These are phyloP conservation scores for Syritta pipiens DNA, from an alignment of 2,888 invertebrate genomes.

Conservation along the genomic window DNA sequence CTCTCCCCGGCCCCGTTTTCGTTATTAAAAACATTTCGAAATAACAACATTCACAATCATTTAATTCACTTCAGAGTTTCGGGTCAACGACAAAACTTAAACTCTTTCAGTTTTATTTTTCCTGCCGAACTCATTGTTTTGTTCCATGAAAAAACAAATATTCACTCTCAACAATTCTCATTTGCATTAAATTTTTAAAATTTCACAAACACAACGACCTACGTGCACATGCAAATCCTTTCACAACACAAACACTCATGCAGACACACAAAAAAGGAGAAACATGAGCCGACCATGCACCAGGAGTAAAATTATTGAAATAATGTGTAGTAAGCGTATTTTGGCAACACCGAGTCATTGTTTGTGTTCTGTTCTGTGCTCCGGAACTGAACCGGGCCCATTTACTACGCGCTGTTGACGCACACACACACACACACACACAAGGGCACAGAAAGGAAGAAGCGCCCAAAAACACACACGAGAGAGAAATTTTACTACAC, in stretches of 20 bases:
- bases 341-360: slow-evolving; percentile 59
- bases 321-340: slow-evolving; percentile 46
- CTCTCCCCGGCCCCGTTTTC: too few relatives aligned
- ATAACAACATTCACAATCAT: too few relatives aligned
- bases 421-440: slow-evolving; percentile 3
- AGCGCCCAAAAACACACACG: background rate
- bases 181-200: slow-evolving; percentile 3
- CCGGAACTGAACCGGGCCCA: slow-evolving; percentile 47
- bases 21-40: too few relatives aligned
- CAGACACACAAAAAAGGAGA: background rate
- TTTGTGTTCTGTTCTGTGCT: slow-evolving; percentile 30
- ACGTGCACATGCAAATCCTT: slow-evolving; percentile 40
- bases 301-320: background rate
- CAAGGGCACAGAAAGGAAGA: too few relatives aligned
- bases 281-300: background rate
- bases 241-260: background rate
- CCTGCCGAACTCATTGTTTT: too few relatives aligned
- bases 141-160: too few relatives aligned
- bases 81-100: too few relatives aligned
- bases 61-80: too few relatives aligned
- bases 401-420: slow-evolving; percentile 48
- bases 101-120: background rate
- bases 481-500: slow-evolving; percentile 55
- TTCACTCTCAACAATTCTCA: background rate
- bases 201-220: slow-evolving; percentile 20